A percentile compares a stretch with the other conserved stretches of the same genome.
phyloP scores from a whole-genome alignment of 1,140 invertebrate genomes.

The Paracyclopina nana region DNA sequence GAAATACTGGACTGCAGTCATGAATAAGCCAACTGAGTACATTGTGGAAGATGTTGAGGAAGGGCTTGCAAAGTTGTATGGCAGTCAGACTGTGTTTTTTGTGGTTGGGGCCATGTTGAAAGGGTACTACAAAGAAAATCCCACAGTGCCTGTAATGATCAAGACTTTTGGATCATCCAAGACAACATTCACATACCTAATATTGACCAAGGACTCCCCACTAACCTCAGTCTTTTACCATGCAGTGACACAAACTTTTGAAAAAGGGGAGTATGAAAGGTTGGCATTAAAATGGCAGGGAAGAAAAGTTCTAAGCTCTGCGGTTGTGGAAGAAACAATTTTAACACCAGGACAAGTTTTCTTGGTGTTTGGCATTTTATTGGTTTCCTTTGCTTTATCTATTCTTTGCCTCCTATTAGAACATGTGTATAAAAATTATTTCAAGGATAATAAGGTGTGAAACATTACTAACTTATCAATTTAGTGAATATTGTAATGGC shows the following conservation, averaged over 20 bases:
- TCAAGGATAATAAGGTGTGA: too few relatives aligned
- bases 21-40: not conserved
- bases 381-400: too few relatives aligned
- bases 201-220: not conserved
- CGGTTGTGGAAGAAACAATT: not conserved
- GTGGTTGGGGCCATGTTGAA: not conserved
- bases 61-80: not conserved
- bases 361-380: too few relatives aligned
- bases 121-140: not conserved
- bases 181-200: not conserved
- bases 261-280: not conserved
- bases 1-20: not conserved
- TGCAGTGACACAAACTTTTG: not conserved
- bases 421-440: too few relatives aligned
- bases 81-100: not conserved
- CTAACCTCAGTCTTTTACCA: not conserved
- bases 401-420: too few relatives aligned
- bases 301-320: not conserved
- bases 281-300: not conserved
- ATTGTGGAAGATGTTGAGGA: not conserved
- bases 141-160: not conserved
- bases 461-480: too few relatives aligned
- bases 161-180: not conserved
- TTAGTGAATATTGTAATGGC: too few relatives aligned
- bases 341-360: not conserved